A percentile compares a stretch with the other conserved stretches of the same genome.
These are phyloP conservation scores for Netelia fuscicornis DNA, from an alignment of 2,888 invertebrate genomes.

Conservation along the genomic window DNA sequence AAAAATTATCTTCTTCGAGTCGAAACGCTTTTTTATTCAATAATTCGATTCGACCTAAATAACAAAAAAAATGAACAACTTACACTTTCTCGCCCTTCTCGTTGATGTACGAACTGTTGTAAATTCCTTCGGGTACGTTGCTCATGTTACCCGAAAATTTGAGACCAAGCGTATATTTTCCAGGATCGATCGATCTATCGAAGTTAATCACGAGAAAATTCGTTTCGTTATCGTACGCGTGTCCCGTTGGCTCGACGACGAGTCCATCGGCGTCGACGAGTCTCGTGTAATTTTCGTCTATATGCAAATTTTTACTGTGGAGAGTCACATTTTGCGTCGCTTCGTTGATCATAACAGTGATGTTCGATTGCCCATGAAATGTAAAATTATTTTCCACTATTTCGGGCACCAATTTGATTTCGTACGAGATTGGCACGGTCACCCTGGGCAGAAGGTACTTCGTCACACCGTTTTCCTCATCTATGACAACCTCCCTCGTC, in stretches of 20 bases:
- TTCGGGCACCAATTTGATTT: slow-evolving; percentile 85
- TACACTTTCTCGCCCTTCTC: slow-evolving; percentile 82
- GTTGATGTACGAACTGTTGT: slow-evolving; percentile 88
- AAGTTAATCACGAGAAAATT: slow-evolving; percentile 65
- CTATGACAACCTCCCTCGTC: slow-evolving; percentile 37
- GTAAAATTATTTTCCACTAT: slow-evolving; percentile 82
- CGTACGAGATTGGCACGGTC: slow-evolving; percentile 86
- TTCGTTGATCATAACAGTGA: slow-evolving; percentile 66
- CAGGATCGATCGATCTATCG: slow-evolving; percentile 65
- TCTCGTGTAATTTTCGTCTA: slow-evolving; percentile 78
- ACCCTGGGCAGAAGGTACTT: slow-evolving; percentile 86
- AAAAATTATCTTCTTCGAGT: too few species aligned
- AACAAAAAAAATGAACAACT: slow-evolving; percentile 59
- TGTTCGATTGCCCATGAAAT: slow-evolving; percentile 68
- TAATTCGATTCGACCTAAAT: not conserved
- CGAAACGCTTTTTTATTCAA: too few species aligned
- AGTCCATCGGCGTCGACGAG: slow-evolving; percentile 51
- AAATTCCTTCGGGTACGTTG: slow-evolving; percentile 89
- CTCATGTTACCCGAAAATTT: slow-evolving; percentile 87
- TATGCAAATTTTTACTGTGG: slow-evolving; percentile 83
- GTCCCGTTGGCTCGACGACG: slow-evolving; percentile 60
- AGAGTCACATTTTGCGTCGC: slow-evolving; percentile 83
- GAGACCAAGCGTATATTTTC: slow-evolving; percentile 87
- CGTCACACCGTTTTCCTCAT: slow-evolving; percentile 29
- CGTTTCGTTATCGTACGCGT: slow-evolving; percentile 63